Evolutionary conservation across 2,888 invertebrate genomes (phyloP), one percentile per base, ranked within the genome.

Genomic region (Bimastos eiseni): DNA sequence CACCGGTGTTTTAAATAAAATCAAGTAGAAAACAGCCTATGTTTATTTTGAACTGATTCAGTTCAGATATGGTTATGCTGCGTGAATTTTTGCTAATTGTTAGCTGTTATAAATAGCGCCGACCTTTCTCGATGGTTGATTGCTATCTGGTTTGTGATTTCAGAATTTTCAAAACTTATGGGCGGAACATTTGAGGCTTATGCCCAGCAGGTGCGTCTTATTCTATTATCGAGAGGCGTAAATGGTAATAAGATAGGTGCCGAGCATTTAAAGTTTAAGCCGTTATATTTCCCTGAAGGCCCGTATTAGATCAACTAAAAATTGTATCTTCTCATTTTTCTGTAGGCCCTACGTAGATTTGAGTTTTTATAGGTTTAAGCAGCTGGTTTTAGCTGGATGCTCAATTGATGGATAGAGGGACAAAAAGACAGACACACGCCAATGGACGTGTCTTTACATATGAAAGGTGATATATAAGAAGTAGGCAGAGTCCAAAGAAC

Each of bases 141-240:
- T 70, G 70, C n/a, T 30, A n/a, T 70, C 70, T 70, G n/a, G 5
- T 70, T 70, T 70, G 19, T 83, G 34, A 19, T 88, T 91, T n/a
- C 38, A 91, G 91, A 91, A 90, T 91, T 91, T 83, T 89, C 91
- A 17, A 91, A 90, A 44, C 89, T 91, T 41, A 91, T 91, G 91
- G 84, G 83, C 30, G 91, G 91, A 70, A 86, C 91, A 8, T 91
- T 91, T 37, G 91, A 90, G 38, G 89, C 90, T 84, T 91, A 90
- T 38, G 91, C 91, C n/a, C 55, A 90, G 44, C 90, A 91, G 90
- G 91, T 91, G 19, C 34, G 86, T 86, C n/a, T n/a, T 70, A 8
- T 70, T 70, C 70, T 17, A 70, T 11, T n/a, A 70, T 11, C 5
- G 8, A 70, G 70, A 70, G 70, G 70, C 30, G 70, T 70, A n/a